phyloP scores from a whole-genome alignment of 2,888 invertebrate genomes.

The Tupiocoris notatus region DNA sequence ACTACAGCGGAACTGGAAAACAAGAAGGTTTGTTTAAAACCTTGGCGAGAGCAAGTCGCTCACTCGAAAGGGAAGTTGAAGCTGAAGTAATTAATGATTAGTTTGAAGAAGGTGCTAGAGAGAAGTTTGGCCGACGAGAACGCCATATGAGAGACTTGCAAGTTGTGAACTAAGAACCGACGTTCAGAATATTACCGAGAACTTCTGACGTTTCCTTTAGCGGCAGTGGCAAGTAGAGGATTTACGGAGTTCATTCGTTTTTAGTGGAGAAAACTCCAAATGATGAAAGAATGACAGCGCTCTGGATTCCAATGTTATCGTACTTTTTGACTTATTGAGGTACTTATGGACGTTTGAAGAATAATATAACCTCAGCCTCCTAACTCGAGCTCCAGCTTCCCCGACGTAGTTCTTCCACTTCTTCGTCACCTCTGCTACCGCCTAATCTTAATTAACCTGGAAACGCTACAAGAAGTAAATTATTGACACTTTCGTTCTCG shows the following conservation, averaged over 20 bases:
- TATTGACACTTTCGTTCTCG: too few relatives aligned
- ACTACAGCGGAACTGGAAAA: background rate
- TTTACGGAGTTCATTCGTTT: background rate
- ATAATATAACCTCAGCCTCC: too few relatives aligned
- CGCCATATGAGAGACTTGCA: background rate
- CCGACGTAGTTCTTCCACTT: too few relatives aligned
- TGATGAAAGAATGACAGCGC: too few relatives aligned
- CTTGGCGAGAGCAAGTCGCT: background rate
- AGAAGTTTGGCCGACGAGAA: background rate
- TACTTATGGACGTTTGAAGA: too few relatives aligned
- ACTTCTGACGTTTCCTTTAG: slow-evolving; percentile 1
- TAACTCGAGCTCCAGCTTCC: too few relatives aligned
- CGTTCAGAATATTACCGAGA: background rate
- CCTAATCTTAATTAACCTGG: too few relatives aligned
- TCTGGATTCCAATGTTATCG: too few relatives aligned
- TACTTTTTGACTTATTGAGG: too few relatives aligned
- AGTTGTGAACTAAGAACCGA: slow-evolving; percentile 3
- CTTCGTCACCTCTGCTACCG: too few relatives aligned
- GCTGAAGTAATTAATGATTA: slow-evolving; percentile 4
- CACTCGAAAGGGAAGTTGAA: background rate
- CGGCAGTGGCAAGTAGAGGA: background rate
- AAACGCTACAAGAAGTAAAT: too few relatives aligned
- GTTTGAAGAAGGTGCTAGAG: background rate
- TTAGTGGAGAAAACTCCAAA: too few relatives aligned
- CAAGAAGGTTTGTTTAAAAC: background rate